Evolutionary conservation across 2,888 invertebrate species (phyloP), one percentile per base, ranked within the genome.

Genomic region (Meandrusa payeni): DNA sequence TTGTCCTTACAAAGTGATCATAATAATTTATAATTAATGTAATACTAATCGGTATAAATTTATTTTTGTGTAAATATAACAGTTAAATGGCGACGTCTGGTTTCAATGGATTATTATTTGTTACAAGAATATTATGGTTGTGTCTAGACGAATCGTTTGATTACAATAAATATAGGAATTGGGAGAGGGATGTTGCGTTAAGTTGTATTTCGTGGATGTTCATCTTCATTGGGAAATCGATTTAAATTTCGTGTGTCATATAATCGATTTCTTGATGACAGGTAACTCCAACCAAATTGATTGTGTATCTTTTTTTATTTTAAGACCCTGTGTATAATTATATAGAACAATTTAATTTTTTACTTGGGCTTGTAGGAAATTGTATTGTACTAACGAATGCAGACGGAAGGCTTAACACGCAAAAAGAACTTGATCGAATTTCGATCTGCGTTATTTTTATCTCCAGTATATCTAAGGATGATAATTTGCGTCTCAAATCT

Each of bases 331-430:
- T 37, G 42, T 43, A 38, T 38, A 38, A 43, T 41, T 41, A 41
- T 44, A 15, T 44, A 44, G 43, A 44, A 44, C 43, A 44, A 44
- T 44, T 44, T 44, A 33, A n/a, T 29, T 45, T 39, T 40, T 13
- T 29, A 40, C 15, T 24, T 28, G 23, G 23, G 5, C 19, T 19
- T n/a, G 26, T 36, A 29, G 13, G 9, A 11, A 32, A 33, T 24
- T 20, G 26, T 31, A 11, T 28, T 32, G 12, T 22, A 29, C 12
- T 29, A 29, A 13, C 27, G 9, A 10, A 11, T 5, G 9, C 13
- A 11, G 6, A 12, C 3, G 27, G 34, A 5, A 15, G 4, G n/a
- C n/a, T 15, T 15, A 15, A 3, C 15, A 15, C 15, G 15, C 15
- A 15, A 15, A n/a, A 15, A 15, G 15, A 15, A 4, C 15, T n/a